Base-by-base conservation (phyloP, 2,888 invertebrate species). In the Camponotus fellah region DNA sequence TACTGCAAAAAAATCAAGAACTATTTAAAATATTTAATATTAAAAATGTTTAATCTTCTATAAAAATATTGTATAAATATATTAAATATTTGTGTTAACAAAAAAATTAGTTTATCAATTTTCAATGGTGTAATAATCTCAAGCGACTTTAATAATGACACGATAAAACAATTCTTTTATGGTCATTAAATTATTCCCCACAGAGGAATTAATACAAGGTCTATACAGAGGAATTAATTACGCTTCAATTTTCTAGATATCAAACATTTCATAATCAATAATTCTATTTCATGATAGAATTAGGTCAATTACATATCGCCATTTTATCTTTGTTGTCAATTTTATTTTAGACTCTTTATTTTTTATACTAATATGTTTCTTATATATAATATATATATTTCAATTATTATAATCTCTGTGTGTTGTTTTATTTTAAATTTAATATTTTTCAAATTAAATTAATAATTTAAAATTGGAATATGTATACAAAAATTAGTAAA, bases 21-120 rank as follows among this genome's bases (percentile, higher is more conserved):
- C n/a, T 4, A 6, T 46, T 46, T n/a, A 49, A 10, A 46, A 49
- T 68, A 26, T 68, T n/a, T 43, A 21, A 26, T 26, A 32, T 12
- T 32, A 49, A 26, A 69, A 34, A 49, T 53, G 34, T 71, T 56
- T 56, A 21, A 56, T 56, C 17, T 58, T 26, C 10, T 58, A n/a
- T 53, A n/a, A n/a, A 56, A 71, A 40, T 58, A 40, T 17, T 17
- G 1, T 10, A 17, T 40, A 0, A 72, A 37, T 17, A 58, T 14
- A 21, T 17, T 0, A 17, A 53, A n/a, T 53, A 53, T 53, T 53
- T 37, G 65, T 32, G 37, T 60, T 60, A 43, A 12, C 56, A 58
- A 60, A 58, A n/a, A 53, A 37, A 21, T 37, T 40, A 40, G n/a
- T 76, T 21, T 49, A 76, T 49, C 65, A 75, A 75, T 26, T 53